Base-by-base conservation (phyloP, 1,140 invertebrate genomes). In the Notospermus geniculatus region DNA sequence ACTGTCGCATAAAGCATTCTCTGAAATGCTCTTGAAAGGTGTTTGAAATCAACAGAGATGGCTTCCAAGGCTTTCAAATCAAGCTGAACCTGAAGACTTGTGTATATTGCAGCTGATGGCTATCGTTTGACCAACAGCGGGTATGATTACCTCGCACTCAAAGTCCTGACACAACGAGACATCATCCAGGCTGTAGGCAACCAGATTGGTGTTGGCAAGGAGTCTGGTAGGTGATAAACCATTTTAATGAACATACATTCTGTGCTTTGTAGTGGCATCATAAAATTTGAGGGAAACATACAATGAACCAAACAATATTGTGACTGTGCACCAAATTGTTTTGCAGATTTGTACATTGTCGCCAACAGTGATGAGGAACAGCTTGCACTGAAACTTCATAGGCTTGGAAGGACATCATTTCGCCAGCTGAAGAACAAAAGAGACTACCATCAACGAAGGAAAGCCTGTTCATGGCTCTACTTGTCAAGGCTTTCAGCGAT, bases 201-300 rank as follows among this genome's bases (percentile, higher is more conserved):
- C 82, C 95, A 99, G 83, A 98, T 99, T 76, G 97, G 97, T 41
- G 91, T 97, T 53, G 97, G 96, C 27, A 99, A 99, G 83, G 96
- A 98, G 81, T 98, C 86, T 29, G 85, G 84, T 81, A 77, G 74
- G 15, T 62, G n/a, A 39, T 63, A 23, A 7, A 15, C 4, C 32
- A 4, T 36, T 36, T n/a, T n/a, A n/a, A n/a, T n/a, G n/a, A n/a
- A n/a, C n/a, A n/a, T n/a, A n/a, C n/a, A n/a, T n/a, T n/a, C n/a
- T n/a, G n/a, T n/a, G n/a, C n/a, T n/a, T n/a, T n/a, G n/a, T n/a
- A n/a, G n/a, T n/a, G n/a, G n/a, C n/a, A n/a, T n/a, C n/a, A n/a
- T n/a, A n/a, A n/a, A n/a, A n/a, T n/a, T n/a, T n/a, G n/a, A n/a
- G n/a, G n/a, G n/a, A n/a, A n/a, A n/a, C n/a, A n/a, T n/a, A n/a